These are phyloP conservation scores for Xyrauchen texanus DNA, from an alignment of 2,113 vertebrate species.

Conservation along the genomic window DNA sequence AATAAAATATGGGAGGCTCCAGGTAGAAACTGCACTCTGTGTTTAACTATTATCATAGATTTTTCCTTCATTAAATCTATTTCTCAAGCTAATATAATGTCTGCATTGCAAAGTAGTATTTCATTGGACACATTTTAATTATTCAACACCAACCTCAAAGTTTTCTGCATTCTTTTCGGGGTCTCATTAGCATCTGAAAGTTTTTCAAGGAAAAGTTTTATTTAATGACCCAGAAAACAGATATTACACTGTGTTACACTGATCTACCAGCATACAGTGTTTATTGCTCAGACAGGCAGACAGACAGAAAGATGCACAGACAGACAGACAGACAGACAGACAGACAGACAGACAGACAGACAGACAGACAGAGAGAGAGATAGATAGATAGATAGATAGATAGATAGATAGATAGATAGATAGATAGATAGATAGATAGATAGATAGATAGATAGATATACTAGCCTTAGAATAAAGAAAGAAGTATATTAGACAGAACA, in stretches of 20 bases:
- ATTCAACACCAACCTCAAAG: conserved; percentile 54
- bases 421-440: too few relatives aligned
- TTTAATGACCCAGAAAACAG: conserved; percentile 77
- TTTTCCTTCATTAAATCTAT: conserved; percentile 51
- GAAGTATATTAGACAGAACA: too few relatives aligned
- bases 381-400: too few relatives aligned
- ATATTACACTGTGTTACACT: conserved; percentile 17
- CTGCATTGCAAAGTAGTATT: conserved; percentile 47
- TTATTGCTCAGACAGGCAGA: neutral
- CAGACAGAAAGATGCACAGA: neutral
- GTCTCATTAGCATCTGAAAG: conserved; percentile 76
- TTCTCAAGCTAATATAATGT: conserved; percentile 52
- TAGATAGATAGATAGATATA: too few relatives aligned
- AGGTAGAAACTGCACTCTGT: neutral
- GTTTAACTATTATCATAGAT: conserved; percentile 35
- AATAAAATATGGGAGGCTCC: conserved; percentile 1
- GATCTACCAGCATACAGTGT: conserved; percentile 60
- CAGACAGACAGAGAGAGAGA: neutral
- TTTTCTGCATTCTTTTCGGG: conserved; percentile 62
- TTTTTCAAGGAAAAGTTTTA: conserved; percentile 62
- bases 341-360: neutral
- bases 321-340: conserved; percentile 3
- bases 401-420: too few relatives aligned
- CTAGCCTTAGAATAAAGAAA: too few relatives aligned
- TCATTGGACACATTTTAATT: conserved; percentile 48